phyloP scores from a whole-genome alignment of 2,113 vertebrate genomes.

The Acanthochromis polyacanthus region DNA sequence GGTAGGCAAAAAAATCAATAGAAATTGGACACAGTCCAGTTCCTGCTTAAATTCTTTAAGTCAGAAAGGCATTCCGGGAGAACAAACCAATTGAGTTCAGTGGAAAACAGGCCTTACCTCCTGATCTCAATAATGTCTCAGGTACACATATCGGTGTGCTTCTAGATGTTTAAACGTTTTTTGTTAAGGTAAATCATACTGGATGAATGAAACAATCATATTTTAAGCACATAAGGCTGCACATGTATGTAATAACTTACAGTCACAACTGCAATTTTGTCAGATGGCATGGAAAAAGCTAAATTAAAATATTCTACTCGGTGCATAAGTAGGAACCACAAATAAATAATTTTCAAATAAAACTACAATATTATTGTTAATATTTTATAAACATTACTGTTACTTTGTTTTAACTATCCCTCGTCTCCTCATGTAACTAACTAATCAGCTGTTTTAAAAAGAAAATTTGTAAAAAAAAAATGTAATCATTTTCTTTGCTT shows the following conservation, averaged over 20 bases:
- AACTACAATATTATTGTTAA: too few relatives aligned
- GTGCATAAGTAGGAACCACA: too few relatives aligned
- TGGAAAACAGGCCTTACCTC: neutral
- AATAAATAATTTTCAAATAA: too few relatives aligned
- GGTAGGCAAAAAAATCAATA: conserved; percentile 72
- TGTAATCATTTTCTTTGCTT: too few relatives aligned
- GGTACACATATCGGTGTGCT: neutral
- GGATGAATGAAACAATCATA: neutral
- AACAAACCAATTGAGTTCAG: conserved; percentile 22
- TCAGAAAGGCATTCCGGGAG: conserved; percentile 27
- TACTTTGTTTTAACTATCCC: too few relatives aligned
- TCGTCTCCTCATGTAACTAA: too few relatives aligned
- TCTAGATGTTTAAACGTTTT: neutral
- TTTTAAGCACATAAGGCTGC: neutral
- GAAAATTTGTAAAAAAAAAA: too few relatives aligned
- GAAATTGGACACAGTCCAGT: conserved; percentile 81
- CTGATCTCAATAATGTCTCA: conserved; percentile 7
- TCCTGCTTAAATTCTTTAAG: conserved; percentile 62
- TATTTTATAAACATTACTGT: too few relatives aligned
- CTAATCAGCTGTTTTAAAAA: too few relatives aligned
- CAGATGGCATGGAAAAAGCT: neutral
- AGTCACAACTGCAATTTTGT: neutral
- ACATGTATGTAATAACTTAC: neutral
- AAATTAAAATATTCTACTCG: too few relatives aligned
- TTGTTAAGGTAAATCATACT: neutral